These are phyloP conservation scores for Bombycilla garrulus DNA, from an alignment of 2,113 vertebrate genomes.

Conservation along the genomic window DNA sequence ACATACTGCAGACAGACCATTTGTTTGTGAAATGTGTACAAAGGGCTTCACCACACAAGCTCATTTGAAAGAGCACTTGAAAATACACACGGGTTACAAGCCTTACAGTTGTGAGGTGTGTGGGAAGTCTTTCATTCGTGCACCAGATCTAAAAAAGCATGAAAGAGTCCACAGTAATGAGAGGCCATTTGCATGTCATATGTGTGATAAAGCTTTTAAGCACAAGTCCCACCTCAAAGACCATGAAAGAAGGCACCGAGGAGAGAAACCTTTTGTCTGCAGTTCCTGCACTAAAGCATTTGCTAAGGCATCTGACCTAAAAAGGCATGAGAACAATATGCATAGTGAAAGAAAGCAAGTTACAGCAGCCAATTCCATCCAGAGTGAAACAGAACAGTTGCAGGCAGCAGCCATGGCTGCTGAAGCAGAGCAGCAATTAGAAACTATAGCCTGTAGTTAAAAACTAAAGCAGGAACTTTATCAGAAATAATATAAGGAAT, in stretches of 20 bases:
- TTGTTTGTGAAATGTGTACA: constrained; percentile 96
- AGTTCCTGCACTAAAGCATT: constrained; percentile 97
- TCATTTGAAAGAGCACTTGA: constrained; percentile 96
- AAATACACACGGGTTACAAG: constrained; percentile 97
- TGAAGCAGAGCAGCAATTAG: constrained; percentile 84
- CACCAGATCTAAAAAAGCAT: constrained; percentile 95
- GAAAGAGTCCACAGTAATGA: constrained; percentile 98
- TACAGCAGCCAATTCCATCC: constrained; percentile 83
- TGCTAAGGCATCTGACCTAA: constrained; percentile 97
- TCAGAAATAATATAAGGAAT: background rate
- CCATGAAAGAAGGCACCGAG: constrained; percentile 93
- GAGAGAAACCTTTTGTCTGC: constrained; percentile 97
- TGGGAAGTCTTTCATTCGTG: constrained; percentile 95
- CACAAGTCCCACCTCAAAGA: constrained; percentile 99
- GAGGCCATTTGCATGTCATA: constrained; percentile 93
- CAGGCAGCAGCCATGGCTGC: constrained; percentile 88
- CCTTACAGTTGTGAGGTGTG: constrained; percentile 97
- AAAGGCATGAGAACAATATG: constrained; percentile 99
- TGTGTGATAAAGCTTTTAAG: constrained; percentile 99
- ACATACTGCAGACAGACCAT: constrained; percentile 93
- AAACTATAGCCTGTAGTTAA: constrained; percentile 84
- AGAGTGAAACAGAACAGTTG: constrained; percentile 87
- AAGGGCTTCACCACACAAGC: constrained; percentile 98
- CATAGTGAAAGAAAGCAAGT: constrained; percentile 97
- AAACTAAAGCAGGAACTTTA: background rate